Evolutionary conservation across 2,888 invertebrate species (phyloP), one percentile per base, ranked within the genome.

Genomic region (Chesias legatella): DNA sequence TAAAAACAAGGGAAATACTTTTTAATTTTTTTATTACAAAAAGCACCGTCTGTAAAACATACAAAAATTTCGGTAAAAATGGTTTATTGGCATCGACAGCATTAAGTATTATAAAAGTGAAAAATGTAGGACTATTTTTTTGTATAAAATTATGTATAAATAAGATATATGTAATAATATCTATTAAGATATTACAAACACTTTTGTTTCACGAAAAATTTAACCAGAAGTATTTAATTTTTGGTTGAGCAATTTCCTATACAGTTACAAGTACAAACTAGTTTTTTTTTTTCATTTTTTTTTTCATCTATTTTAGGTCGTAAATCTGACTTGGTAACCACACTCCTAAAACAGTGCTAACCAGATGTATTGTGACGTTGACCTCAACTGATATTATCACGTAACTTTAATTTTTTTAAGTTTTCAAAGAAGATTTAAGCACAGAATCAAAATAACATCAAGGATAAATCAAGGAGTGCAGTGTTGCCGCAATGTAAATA

Each of bases 11-110:
- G 32, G 20, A 35, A 33, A 35, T 35, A 35, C n/a, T n/a, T 51
- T 53, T 63, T 56, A 26, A 58, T 70, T 74, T 48, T 49, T 74
- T 64, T 84, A 75, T 85, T 84, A 80, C 80, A 80, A 81, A 85
- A 88, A 88, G 86, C 88, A 88, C 86, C 86, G 78, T 85, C 82
- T 81, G 84, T 86, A 85, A 82, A 85, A 82, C 80, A 79, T 84
- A 85, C 79, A 85, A 88, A 83, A 22, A 74, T 75, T 78, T 68
- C 66, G 73, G 72, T 80, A 77, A 75, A 73, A 77, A 76, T 64
- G 56, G 65, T 74, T 79, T 74, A 75, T 81, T 81, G 82, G 78
- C 80, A 76, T 82, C 73, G 56, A 73, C 67, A 74, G 77, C 73
- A 58, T 72, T 73, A n/a, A n/a, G n/a, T n/a, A 65, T 64, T 81